Conservation (phyloP, 2,888 invertebrate species). For the Nipponacmea schrenckii region DNA sequence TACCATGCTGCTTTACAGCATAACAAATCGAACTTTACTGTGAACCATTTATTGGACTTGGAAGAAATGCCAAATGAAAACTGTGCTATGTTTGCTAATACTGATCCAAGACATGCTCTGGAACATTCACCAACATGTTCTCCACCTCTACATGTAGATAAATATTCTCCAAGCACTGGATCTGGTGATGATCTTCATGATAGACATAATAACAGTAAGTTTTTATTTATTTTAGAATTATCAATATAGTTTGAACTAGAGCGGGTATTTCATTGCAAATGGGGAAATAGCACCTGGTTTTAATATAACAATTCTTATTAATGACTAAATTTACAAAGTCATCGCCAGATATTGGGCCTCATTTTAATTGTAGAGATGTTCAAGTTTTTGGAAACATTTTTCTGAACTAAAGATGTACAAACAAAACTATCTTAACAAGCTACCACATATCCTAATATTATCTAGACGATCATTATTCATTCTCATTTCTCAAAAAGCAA, state of each 20-base stretch:
- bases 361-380: no score
- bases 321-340: no score
- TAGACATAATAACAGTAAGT: slow-evolving; percentile 21
- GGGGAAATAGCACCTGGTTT: no score
- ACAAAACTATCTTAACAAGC: no score
- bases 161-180: slow-evolving; percentile 14
- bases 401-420: no score
- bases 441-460: no score
- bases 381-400: no score
- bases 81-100: slow-evolving; percentile 56
- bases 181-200: slow-evolving; percentile 10
- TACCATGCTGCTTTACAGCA: slow-evolving; percentile 49
- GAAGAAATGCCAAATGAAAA: slow-evolving; percentile 56
- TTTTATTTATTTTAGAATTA: neutral
- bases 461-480: no score
- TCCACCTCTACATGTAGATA: slow-evolving; percentile 30
- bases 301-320: no score
- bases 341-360: no score
- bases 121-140: slow-evolving; percentile 43
- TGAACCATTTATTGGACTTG: slow-evolving; percentile 55
- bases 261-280: neutral
- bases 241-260: neutral
- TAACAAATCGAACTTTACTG: slow-evolving; percentile 55
- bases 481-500: no score
- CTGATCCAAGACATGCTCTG: slow-evolving; percentile 48